Percentiles rank a stretch among this genome's conserved stretches.
phyloP scores from a whole-genome alignment of 2,888 invertebrate species.

The Apeira syringaria region DNA sequence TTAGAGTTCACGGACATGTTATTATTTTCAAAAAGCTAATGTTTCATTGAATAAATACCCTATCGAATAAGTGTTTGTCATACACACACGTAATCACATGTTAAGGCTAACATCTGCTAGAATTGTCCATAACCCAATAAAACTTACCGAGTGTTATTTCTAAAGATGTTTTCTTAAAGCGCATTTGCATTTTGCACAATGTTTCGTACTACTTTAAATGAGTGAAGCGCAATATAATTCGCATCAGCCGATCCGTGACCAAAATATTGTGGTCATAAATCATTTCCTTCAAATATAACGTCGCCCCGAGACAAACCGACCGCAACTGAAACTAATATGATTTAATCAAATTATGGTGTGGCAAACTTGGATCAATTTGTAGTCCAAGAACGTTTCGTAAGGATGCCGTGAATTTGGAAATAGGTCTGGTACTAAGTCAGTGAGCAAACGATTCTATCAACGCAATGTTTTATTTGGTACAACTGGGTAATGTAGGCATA shows the following conservation, averaged over 20 bases:
- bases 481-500: too few species aligned
- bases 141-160: too few species aligned
- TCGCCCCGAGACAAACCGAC: slow-evolving; percentile 35
- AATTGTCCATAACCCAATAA: too few species aligned
- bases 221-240: slow-evolving; percentile 17
- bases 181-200: slow-evolving; percentile 19
- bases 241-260: slow-evolving; percentile 15
- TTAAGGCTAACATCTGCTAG: too few species aligned
- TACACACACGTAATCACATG: too few species aligned
- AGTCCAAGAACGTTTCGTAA: slow-evolving; percentile 41
- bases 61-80: too few species aligned
- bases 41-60: too few species aligned
- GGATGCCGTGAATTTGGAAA: slow-evolving; percentile 39
- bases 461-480: background rate
- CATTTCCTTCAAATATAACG: slow-evolving; percentile 33
- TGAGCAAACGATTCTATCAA: slow-evolving; percentile 17
- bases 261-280: slow-evolving; percentile 23
- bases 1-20: too few species aligned
- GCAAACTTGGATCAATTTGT: slow-evolving; percentile 37
- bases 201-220: slow-evolving; percentile 6
- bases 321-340: slow-evolving; percentile 49
- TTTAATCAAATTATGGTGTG: slow-evolving; percentile 46
- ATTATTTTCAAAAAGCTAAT: too few species aligned
- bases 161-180: slow-evolving; percentile 15
- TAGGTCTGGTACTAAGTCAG: slow-evolving; percentile 19